phyloP scores from a whole-genome alignment of 2,888 invertebrate genomes.

The Leptopilina myrica region DNA sequence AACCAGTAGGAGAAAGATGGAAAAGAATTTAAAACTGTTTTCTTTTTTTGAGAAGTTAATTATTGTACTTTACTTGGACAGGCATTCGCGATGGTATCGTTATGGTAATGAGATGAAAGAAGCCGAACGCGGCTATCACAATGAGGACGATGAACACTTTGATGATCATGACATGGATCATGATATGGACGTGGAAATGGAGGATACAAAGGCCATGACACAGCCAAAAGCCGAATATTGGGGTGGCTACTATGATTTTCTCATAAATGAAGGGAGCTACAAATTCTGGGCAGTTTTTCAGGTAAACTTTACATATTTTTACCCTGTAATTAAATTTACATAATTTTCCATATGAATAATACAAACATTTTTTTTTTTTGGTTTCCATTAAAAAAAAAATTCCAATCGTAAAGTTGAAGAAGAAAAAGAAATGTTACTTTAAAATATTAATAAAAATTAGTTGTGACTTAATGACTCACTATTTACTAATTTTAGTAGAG shows the following conservation, averaged over 20 bases:
- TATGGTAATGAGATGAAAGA: constrained; percentile 54
- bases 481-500: too few relatives aligned
- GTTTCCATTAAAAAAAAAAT: too few relatives aligned
- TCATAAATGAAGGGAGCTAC: constrained; percentile 92
- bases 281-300: constrained; percentile 94
- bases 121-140: constrained; percentile 50
- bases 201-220: constrained; percentile 77
- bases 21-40: not conserved
- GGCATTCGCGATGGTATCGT: constrained; percentile 64
- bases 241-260: constrained; percentile 90
- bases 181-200: constrained; percentile 76
- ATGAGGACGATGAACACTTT: constrained; percentile 65
- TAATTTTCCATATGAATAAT: too few relatives aligned
- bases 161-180: constrained; percentile 63
- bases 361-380: too few relatives aligned
- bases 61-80: constrained; percentile 48
- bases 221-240: constrained; percentile 84
- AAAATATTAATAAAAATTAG: too few relatives aligned
- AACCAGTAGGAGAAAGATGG: not conserved
- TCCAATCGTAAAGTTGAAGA: too few relatives aligned
- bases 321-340: not conserved
- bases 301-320: constrained; percentile 77
- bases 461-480: too few relatives aligned
- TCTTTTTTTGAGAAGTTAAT: not conserved
- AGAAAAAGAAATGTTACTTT: too few relatives aligned